Percentiles rank a stretch among this genome's conserved stretches.
These are phyloP conservation scores for Hippocampus barbouri DNA, from an alignment of 2,113 vertebrate species.

Conservation along the genomic window DNA sequence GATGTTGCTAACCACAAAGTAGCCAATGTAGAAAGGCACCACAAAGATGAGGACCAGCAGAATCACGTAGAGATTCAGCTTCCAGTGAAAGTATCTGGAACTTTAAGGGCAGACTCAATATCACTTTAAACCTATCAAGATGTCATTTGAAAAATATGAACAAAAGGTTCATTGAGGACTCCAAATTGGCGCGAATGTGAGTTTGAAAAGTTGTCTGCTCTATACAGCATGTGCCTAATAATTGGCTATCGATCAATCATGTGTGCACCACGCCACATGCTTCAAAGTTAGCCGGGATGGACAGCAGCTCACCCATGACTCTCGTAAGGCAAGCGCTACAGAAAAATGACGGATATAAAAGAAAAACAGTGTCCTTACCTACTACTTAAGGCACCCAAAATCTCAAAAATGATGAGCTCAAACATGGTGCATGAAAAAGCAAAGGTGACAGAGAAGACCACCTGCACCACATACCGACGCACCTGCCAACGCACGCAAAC, in stretches of 20 bases:
- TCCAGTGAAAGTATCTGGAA: conserved; percentile 98
- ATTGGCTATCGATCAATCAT: too few relatives aligned
- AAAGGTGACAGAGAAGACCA: conserved; percentile 96
- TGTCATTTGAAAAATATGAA: neutral
- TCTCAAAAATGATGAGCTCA: conserved; percentile 99
- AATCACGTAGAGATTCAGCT: conserved; percentile 94
- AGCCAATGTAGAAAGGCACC: conserved; percentile 98
- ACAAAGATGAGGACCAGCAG: conserved; percentile 93
- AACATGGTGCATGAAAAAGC: conserved; percentile 99
- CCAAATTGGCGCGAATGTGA: neutral
- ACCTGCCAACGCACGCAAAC: conserved; percentile 71
- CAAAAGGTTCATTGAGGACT: neutral
- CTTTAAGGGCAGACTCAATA: conserved; percentile 59
- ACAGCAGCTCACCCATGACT: too few relatives aligned
- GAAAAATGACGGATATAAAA: neutral
- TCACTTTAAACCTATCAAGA: neutral
- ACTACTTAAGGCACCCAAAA: conserved; percentile 90
- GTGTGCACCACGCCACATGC: too few relatives aligned
- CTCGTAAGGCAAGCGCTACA: neutral
- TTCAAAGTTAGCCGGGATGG: too few relatives aligned
- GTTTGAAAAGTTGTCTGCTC: neutral
- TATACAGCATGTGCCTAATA: too few relatives aligned
- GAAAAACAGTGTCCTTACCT: conserved; percentile 71
- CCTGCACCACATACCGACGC: conserved; percentile 91
- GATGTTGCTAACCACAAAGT: conserved; percentile 98